phyloP scores from a whole-genome alignment of 1,140 invertebrate genomes.

The Cotesia glomerata region DNA sequence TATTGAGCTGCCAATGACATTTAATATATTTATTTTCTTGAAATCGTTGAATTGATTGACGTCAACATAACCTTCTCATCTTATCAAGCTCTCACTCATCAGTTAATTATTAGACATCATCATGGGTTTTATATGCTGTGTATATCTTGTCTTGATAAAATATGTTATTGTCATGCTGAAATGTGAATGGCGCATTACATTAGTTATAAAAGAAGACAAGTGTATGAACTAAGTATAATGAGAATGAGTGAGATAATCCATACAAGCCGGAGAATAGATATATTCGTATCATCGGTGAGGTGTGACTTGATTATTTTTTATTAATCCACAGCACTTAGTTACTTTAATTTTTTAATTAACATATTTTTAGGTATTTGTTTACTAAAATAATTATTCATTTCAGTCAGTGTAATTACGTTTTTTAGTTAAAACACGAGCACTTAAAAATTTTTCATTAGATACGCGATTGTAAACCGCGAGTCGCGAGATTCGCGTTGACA shows the following conservation, averaged over 20 bases:
- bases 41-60: neutral
- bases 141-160: neutral
- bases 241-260: neutral
- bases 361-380: neutral
- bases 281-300: neutral
- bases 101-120: neutral
- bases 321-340: neutral
- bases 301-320: conserved; percentile 7
- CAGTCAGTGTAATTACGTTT: neutral
- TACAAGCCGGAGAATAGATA: neutral
- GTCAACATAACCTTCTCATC: neutral
- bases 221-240: neutral
- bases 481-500: neutral
- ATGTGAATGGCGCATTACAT: conserved; percentile 12
- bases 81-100: neutral
- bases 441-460: neutral
- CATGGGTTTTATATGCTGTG: no score
- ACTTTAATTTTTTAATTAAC: neutral
- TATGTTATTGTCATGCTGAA: neutral
- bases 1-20: neutral
- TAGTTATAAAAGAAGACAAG: neutral
- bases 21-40: neutral
- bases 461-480: neutral
- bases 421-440: neutral
- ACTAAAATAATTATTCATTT: neutral